Base-by-base conservation (phyloP, 2,113 vertebrate genomes). In the Ailurus styani region DNA sequence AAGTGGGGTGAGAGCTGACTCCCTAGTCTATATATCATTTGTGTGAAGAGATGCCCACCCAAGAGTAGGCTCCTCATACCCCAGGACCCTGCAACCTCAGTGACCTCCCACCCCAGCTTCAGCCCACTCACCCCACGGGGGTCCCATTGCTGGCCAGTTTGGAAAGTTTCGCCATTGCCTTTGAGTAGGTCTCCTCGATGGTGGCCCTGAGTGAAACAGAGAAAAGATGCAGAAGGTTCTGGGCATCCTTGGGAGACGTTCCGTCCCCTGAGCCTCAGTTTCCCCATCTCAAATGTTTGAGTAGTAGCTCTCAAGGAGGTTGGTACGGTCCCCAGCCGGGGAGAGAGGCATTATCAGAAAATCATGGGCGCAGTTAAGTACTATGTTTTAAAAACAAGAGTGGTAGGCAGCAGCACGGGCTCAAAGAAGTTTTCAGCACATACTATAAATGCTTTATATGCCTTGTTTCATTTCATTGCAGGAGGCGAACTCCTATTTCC, bases 121-220 rank as follows among this genome's bases (percentile, higher is more conserved):
- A 2, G 18, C 8, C 14, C 6, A 93, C 99, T 98, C 96, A 99
- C 99, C 99, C 99, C 96, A 99, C 98, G 18, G 99, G 99, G 77
- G 99, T 99, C 83, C 99, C 99, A 4, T 99, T 99, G 91, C 99
- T 99, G 29, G 99, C 99, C 97, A 99, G 99, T 98, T 99, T 99
- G 6, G 99, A 99, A 60, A 99, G 99, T 97, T 99, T 99, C 66
- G 98, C 99, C 99, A 99, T 99, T 0, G 99, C 99, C 97, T 99
- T 99, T 62, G 99, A 99, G 86, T 99, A 99, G 9, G 99, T 99
- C 98, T 99, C 99, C 97, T 99, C 99, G 0, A 99, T 98, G 68
- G 99, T 98, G 7, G 99, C 99, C 97, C 99, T 99, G 90, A n/a
- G 47, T 62, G 62, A 0, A 42, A 0, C 17, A 9, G 27, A 27